Evolutionary conservation across 30 jellyfish, hydroid and myxozoan genomes (phyloP), one percentile per base, ranked within the genome.

Genomic region (Hydractinia symbiolongicarpus): DNA sequence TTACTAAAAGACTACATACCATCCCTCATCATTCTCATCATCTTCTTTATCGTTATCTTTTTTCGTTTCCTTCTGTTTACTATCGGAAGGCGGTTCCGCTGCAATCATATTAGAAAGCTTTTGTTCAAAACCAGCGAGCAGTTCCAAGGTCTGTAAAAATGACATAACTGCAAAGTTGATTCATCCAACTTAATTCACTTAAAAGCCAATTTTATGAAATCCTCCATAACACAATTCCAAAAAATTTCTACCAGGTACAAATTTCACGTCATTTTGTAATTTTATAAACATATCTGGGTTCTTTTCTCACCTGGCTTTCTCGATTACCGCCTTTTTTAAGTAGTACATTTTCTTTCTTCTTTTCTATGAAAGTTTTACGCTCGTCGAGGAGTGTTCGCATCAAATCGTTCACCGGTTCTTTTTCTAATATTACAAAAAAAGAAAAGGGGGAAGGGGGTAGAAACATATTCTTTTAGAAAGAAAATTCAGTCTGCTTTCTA

Each of bases 101-200:
- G 50, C 10, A 61, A 51, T n/a, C 2, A 50, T 16, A 10, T 62
- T 71, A 15, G 55, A 51, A 5, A 90, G 60, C 53, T 75, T 61
- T 10, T 55, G 50, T 86, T 86, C 83, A 75, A 90, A 90, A 17
- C 97, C 90, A 60, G 94, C 87, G 10, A 90, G 84, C 81, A 90
- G 49, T 1, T 93, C 90, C 73, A 90, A 79, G 10, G 97, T 90
- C 97, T 90, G n/a, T n/a, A 61, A 61, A 40, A 66, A 50, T 6
- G 72, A 54, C 15, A 9, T 19, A 81, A 68, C 17, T 60, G 19
- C 2, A 13, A 60, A 30, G 44, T 30, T 30, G 2, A 30, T 30
- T 30, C 44, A 1, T 30, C 44, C 44, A 30, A 30, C 44, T 30
- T 30, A 30, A 30, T 30, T 30, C 44, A 30, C 1, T 30, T 30